Evolutionary conservation across 1,140 invertebrate genomes (phyloP).

Genomic region (Pinna nobilis): DNA sequence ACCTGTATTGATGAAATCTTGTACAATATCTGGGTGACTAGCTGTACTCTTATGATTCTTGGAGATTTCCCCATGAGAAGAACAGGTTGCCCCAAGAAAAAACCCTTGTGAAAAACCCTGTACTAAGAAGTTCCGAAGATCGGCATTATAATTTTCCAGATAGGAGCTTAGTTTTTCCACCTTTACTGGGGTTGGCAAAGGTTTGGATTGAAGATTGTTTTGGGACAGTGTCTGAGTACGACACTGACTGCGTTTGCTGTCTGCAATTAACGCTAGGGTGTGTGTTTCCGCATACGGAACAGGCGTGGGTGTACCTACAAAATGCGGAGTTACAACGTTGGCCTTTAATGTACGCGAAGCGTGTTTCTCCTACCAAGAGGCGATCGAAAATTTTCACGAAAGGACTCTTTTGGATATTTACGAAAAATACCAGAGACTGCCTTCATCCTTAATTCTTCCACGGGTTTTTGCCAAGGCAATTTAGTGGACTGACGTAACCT

Average conservation of each 20-base stretch:
- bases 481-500: not conserved
- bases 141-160: not conserved
- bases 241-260: not conserved
- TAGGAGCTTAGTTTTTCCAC: not conserved
- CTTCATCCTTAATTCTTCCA: conserved; percentile 4
- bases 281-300: not conserved
- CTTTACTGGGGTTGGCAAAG: not conserved
- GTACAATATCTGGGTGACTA: not conserved
- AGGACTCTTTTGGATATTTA: not conserved
- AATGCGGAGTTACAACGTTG: not conserved
- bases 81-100: conserved; percentile 9
- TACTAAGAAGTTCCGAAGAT: not conserved
- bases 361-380: not conserved
- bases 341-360: not conserved
- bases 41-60: not conserved
- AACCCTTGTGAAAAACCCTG: conserved; percentile 33
- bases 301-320: conserved; percentile 4
- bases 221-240: not conserved
- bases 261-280: conserved; percentile 13
- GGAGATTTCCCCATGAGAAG: not conserved
- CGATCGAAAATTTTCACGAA: not conserved
- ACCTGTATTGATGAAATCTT: not conserved
- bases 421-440: not conserved
- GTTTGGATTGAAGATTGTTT: not conserved
- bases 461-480: conserved; percentile 15